Conservation (phyloP, 2,888 invertebrate species). For the Orthosia gracilis region DNA sequence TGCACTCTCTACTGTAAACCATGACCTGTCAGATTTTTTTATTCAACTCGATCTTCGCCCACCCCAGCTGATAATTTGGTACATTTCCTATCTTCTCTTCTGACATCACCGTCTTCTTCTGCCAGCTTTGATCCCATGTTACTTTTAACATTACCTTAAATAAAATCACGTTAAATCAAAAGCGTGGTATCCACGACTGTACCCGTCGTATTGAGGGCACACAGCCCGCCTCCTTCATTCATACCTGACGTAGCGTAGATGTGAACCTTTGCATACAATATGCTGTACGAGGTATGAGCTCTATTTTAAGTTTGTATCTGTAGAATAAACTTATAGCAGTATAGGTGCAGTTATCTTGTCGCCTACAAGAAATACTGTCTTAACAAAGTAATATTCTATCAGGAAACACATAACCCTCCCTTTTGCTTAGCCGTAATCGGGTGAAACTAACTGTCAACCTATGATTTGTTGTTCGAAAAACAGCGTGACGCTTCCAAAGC, state of each 20-base stretch:
- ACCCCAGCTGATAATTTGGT: background rate
- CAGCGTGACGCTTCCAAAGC: too few relatives aligned
- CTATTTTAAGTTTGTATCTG: constrained; percentile 44
- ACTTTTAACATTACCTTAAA: background rate
- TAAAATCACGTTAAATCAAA: background rate
- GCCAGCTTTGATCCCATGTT: background rate
- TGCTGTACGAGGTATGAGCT: constrained; percentile 28
- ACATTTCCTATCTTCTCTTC: background rate
- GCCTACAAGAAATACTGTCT: background rate
- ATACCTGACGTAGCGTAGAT: constrained; percentile 62
- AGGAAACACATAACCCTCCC: too few relatives aligned
- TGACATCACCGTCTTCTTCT: background rate
- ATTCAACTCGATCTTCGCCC: background rate
- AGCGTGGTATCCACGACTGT: constrained; percentile 61
- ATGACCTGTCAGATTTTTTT: background rate
- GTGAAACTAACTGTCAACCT: too few relatives aligned
- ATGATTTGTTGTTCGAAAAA: too few relatives aligned
- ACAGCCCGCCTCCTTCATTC: constrained; percentile 75
- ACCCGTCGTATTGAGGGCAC: constrained; percentile 76
- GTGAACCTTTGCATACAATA: constrained; percentile 62
- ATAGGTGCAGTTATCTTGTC: constrained; percentile 29
- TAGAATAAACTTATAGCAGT: constrained; percentile 26
- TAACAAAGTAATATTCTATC: too few relatives aligned
- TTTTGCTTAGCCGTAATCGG: too few relatives aligned
- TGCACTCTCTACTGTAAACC: background rate